A percentile compares a stretch with the other conserved stretches of the same genome.
Evolutionary conservation across 2,113 vertebrate species (phyloP).

Genomic region (Gymnobelideus leadbeateri): DNA sequence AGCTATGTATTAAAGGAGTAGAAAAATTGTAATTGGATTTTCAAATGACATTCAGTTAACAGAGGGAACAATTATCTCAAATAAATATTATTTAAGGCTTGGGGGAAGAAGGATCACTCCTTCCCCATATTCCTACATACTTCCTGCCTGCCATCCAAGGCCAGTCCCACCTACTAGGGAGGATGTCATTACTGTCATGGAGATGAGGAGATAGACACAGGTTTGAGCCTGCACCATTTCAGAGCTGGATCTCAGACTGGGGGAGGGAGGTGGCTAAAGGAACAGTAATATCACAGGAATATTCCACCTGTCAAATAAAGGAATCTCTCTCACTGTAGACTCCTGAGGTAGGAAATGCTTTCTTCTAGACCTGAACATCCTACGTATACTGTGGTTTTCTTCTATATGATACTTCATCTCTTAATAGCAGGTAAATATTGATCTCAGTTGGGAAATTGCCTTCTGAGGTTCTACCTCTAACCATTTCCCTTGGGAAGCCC

Average conservation of each 20-base stretch:
- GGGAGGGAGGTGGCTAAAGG: neutral
- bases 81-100: neutral
- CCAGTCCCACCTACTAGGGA: fast-evolving
- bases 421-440: neutral
- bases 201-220: too few species aligned
- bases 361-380: neutral
- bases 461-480: neutral
- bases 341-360: neutral
- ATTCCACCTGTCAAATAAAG: neutral
- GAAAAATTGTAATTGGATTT: neutral
- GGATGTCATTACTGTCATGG: neutral
- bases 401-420: neutral
- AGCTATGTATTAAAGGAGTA: neutral
- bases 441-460: neutral
- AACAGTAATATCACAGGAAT: neutral
- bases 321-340: neutral
- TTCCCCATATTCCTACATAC: neutral
- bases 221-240: neutral
- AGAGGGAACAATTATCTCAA: neutral
- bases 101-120: neutral
- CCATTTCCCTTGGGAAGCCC: fast-evolving
- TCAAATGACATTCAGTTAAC: neutral
- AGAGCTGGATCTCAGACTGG: neutral
- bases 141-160: neutral
- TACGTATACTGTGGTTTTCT: neutral